Conservation (phyloP, 1,140 invertebrate species). For the Harlomillsia oculata region DNA sequence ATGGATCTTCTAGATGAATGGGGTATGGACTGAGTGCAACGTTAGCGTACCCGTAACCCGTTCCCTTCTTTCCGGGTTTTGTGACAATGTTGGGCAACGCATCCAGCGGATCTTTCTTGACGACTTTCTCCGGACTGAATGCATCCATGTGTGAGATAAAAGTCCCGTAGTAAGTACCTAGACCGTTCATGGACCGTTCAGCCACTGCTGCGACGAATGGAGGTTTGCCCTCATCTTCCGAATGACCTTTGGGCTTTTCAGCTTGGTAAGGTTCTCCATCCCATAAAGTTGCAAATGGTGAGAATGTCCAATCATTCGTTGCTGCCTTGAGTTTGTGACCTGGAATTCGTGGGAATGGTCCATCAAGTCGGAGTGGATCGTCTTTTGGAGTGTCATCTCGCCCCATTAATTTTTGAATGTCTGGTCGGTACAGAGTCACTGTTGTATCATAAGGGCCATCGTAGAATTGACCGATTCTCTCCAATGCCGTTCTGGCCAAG, state of each 20-base stretch:
- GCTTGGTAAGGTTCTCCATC: conserved; percentile 25
- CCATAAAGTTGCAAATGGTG: conserved; percentile 24
- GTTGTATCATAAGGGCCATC: conserved; percentile 34
- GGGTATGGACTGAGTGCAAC: conserved; percentile 28
- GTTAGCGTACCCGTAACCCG: conserved; percentile 31
- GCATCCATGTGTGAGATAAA: conserved; percentile 26
- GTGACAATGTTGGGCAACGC: background rate
- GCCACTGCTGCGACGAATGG: conserved; percentile 19
- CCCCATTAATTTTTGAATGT: conserved; percentile 29
- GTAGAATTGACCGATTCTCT: conserved; percentile 27
- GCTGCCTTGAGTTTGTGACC: conserved; percentile 33
- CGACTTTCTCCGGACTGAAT: conserved; percentile 17
- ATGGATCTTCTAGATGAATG: too few species aligned
- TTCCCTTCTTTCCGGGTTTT: conserved; percentile 33
- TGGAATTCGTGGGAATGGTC: conserved; percentile 22
- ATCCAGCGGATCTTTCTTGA: conserved; percentile 24
- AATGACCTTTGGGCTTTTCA: conserved; percentile 9
- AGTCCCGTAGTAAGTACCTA: conserved; percentile 32
- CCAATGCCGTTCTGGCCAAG: conserved; percentile 23
- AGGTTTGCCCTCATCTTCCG: too few species aligned
- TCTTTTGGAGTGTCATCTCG: conserved; percentile 9
- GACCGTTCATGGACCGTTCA: conserved; percentile 27
- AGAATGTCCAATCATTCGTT: conserved; percentile 33
- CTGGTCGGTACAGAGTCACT: conserved; percentile 18
- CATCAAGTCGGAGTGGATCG: conserved; percentile 21